A percentile compares a stretch with the other conserved stretches of the same genome.
These are phyloP conservation scores for Pangasianodon gigas DNA, from an alignment of 2,113 vertebrate genomes.

Conservation along the genomic window DNA sequence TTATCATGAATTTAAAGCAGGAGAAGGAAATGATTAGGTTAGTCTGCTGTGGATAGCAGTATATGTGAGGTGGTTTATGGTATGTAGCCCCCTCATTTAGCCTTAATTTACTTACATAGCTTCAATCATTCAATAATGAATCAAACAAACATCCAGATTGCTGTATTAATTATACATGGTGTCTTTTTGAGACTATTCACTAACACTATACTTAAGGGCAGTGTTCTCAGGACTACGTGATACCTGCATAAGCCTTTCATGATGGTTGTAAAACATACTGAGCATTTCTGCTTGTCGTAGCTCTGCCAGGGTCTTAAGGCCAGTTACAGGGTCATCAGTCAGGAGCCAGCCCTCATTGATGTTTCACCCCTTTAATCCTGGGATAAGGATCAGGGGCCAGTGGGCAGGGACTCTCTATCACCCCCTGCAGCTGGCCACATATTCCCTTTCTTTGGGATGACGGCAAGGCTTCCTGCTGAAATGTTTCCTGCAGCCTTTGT, in stretches of 20 bases:
- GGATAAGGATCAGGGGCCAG: neutral
- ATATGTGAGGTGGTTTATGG: neutral
- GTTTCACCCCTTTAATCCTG: neutral
- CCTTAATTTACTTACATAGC: neutral
- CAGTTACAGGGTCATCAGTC: neutral
- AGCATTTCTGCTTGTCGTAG: neutral
- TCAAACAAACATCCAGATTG: neutral
- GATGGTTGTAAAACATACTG: neutral
- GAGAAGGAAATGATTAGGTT: slow-evolving; percentile 23
- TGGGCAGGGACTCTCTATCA: neutral
- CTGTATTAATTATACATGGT: neutral
- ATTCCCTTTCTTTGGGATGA: neutral
- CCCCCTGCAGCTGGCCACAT: neutral
- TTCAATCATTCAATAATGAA: neutral
- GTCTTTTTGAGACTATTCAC: neutral
- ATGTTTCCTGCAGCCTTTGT: neutral
- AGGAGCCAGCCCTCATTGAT: neutral
- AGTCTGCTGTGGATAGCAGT: neutral
- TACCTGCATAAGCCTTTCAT: slow-evolving; percentile 11
- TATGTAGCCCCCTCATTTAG: neutral
- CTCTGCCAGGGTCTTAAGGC: neutral
- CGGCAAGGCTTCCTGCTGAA: neutral
- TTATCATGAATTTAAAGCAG: neutral
- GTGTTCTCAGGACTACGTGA: neutral
- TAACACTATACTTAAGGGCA: neutral